phyloP scores from a whole-genome alignment of 2,113 vertebrate genomes.

The Brachyistius frenatus region DNA sequence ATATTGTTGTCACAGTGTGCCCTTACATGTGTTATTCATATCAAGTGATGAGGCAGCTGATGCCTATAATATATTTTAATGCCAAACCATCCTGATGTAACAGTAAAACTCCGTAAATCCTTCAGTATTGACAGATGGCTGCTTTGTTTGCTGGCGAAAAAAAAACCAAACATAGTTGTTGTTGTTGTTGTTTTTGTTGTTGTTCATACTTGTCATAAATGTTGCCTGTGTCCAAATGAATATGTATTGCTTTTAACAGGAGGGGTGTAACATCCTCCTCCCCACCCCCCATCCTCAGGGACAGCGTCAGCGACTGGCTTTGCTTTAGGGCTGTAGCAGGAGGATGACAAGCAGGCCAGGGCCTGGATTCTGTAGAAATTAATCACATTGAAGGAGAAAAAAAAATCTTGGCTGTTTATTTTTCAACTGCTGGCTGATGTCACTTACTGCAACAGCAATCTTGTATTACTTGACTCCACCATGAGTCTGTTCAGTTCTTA shows the following conservation, averaged over 20 bases:
- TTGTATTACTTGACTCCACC: constrained; percentile 40
- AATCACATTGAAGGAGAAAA: constrained; percentile 69
- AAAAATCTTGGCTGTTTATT: constrained; percentile 6
- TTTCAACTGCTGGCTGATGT: constrained; percentile 51
- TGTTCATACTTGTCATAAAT: constrained; percentile 45
- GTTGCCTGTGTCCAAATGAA: constrained; percentile 54
- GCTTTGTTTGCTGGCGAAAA: constrained; percentile 47
- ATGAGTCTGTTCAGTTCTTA: constrained; percentile 7
- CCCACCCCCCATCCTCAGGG: constrained; percentile 28
- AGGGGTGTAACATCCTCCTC: constrained; percentile 9
- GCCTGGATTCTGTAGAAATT: constrained; percentile 65
- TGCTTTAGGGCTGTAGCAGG: constrained; percentile 38
- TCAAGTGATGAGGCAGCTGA: constrained; percentile 66
- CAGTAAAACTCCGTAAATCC: constrained; percentile 11
- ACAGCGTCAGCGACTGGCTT: constrained; percentile 39
- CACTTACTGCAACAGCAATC: constrained; percentile 55
- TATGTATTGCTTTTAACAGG: constrained; percentile 54
- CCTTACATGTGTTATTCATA: constrained; percentile 75
- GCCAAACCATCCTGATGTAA: constrained; percentile 35
- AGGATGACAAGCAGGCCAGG: constrained; percentile 50
- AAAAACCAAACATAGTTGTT: background rate
- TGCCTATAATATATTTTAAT: constrained; percentile 52
- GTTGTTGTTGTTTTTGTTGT: constrained; percentile 34
- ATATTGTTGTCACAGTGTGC: constrained; percentile 71
- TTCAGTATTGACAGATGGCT: constrained; percentile 64